Percentiles rank a stretch among this genome's conserved stretches.
These are phyloP conservation scores for Dasyurus viverrinus DNA, from an alignment of 2,113 vertebrate species.

Conservation along the genomic window DNA sequence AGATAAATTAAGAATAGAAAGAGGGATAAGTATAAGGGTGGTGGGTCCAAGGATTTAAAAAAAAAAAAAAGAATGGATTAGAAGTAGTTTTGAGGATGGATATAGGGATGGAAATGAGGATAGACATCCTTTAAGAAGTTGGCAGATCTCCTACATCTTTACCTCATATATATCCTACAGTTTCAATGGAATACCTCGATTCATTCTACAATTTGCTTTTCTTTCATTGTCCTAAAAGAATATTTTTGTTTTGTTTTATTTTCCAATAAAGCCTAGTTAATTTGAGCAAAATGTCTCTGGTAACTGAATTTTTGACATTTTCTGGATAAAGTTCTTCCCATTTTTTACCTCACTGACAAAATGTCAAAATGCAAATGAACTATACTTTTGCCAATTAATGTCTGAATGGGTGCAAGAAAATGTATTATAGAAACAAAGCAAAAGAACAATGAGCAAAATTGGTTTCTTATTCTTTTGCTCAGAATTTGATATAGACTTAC, in stretches of 20 bases:
- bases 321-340: slow-evolving; percentile 70
- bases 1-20: no score
- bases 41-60: no score
- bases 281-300: slow-evolving; percentile 54
- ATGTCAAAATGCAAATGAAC: slow-evolving; percentile 72
- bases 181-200: background rate
- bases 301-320: slow-evolving; percentile 71
- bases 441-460: slow-evolving; percentile 51
- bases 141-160: background rate
- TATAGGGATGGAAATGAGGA: no score
- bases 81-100: no score
- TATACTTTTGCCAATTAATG: slow-evolving; percentile 54
- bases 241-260: slow-evolving; percentile 15
- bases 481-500: slow-evolving; percentile 30
- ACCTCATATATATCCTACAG: slow-evolving; percentile 4
- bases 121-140: background rate
- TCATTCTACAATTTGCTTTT: slow-evolving; percentile 15
- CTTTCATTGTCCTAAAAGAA: background rate
- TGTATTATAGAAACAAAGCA: slow-evolving; percentile 21
- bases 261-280: slow-evolving; percentile 40
- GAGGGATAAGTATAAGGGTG: no score
- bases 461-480: background rate
- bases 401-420: slow-evolving; percentile 31
- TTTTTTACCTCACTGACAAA: slow-evolving; percentile 71
- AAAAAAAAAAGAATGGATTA: no score